Percentiles rank a stretch among this genome's conserved stretches.
Conservation (phyloP, 2,888 invertebrate species). For the Eumerus sabulonum region DNA sequence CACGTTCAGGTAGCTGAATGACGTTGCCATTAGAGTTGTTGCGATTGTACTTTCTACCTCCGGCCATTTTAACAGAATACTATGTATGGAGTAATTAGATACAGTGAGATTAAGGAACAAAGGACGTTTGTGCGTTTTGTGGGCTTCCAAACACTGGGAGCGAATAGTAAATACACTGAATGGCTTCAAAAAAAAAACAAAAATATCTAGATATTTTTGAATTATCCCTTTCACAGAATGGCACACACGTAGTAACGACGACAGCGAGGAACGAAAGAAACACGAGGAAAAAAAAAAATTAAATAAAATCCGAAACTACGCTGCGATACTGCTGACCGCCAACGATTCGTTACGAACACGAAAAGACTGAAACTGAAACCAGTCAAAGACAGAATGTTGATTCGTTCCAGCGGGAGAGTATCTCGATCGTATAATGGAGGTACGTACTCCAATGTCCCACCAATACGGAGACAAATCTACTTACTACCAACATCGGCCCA, state of each 20-base stretch:
- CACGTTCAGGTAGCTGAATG: conserved; percentile 77
- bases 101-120: conserved; percentile 52
- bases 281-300: conserved; percentile 10
- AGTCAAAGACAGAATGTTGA: conserved; percentile 45
- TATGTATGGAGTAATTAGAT: conserved; percentile 58
- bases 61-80: conserved; percentile 75
- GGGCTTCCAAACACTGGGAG: too few species aligned
- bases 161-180: too few species aligned
- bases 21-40: conserved; percentile 76
- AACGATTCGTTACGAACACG: conserved; percentile 73
- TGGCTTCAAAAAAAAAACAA: neutral
- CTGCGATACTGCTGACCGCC: conserved; percentile 77
- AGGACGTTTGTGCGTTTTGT: too few species aligned
- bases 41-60: conserved; percentile 76
- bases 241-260: conserved; percentile 39
- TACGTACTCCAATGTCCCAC: conserved; percentile 12
- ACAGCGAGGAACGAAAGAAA: conserved; percentile 17
- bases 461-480: neutral
- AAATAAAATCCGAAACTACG: conserved; percentile 64
- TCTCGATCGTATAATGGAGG: conserved; percentile 24
- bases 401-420: conserved; percentile 57
- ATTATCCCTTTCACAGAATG: conserved; percentile 53
- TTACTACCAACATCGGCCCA: conserved; percentile 3
- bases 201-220: conserved; percentile 36
- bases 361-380: conserved; percentile 75